Evolutionary conservation across 2,113 vertebrate species (phyloP), one percentile per base, ranked within the genome.

Genomic region (Poeciliopsis retropinna): DNA sequence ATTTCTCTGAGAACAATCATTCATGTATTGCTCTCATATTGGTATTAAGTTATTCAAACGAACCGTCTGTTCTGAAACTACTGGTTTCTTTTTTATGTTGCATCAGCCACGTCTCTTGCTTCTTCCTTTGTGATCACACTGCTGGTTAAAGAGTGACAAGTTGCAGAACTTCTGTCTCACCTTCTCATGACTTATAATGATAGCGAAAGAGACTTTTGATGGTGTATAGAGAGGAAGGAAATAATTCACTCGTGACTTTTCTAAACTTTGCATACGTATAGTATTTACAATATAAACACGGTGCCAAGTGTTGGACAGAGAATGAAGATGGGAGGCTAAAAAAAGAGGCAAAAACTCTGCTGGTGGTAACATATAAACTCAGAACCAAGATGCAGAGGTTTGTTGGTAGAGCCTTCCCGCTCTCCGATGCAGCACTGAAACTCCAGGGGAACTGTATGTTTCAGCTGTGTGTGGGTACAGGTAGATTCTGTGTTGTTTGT

Each of bases 171-270:
- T 75, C 65, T 64, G 27, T 61, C 14, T 22, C 3, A 3, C 31
- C 47, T 41, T 69, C 51, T 86, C 79, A 89, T 75, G 65, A 85
- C 81, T 73, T 1, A 31, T 74, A 79, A 77, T 85, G 85, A 90
- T 77, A 51, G 70, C 64, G 70, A 84, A 85, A 78, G 22, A 70
- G 67, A 11, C 71, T 60, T 71, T 71, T 60, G 64, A 25, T 68
- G 60, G 61, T 37, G 19, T 10, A 13, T 41, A 47, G 80, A 67
- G 66, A 67, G 63, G 76, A 86, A 76, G 60, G 39, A 67, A 85
- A 74, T 77, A 72, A 88, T 83, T 85, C 85, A 70, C 62, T 76
- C 78, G 27, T 87, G 39, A 73, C 85, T 72, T 78, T 13, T 6
- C 63, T 67, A 62, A 67, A 72, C 30, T 75, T 81, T 32, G 31